These are phyloP conservation scores for Ursus arctos DNA, from an alignment of 2,113 vertebrate genomes.

Conservation along the genomic window DNA sequence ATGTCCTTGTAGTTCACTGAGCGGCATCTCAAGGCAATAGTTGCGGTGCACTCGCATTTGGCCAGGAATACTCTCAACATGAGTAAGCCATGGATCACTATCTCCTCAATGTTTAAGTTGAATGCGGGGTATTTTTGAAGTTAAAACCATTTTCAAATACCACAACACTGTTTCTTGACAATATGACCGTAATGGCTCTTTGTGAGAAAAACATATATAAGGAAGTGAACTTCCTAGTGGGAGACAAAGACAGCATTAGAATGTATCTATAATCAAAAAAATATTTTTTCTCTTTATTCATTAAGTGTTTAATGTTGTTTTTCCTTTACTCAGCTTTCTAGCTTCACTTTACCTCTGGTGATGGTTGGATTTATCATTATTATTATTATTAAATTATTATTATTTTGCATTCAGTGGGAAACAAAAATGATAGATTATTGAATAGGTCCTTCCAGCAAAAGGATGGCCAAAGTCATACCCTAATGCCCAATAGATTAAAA, in stretches of 20 bases:
- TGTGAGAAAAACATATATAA: background rate
- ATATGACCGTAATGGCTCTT: constrained; percentile 22
- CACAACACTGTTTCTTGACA: background rate
- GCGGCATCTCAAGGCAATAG: background rate
- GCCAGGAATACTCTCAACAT: background rate
- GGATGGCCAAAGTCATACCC: background rate
- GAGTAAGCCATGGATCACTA: background rate
- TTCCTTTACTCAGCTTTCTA: background rate
- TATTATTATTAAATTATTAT: background rate
- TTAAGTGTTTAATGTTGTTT: background rate
- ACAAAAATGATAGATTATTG: background rate
- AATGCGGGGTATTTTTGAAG: background rate
- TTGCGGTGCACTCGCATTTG: background rate
- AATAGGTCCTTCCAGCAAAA: background rate
- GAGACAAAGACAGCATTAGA: background rate
- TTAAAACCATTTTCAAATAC: constrained; percentile 47
- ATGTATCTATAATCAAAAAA: background rate
- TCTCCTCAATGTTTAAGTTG: background rate
- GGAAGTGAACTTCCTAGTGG: background rate
- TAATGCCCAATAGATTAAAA: background rate
- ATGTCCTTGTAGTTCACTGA: background rate
- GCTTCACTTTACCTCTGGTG: background rate
- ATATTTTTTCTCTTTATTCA: background rate
- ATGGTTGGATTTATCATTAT: background rate
- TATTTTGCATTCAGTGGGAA: background rate